Base-by-base conservation (phyloP, 2,797 vertebrate genomes). In the Catamblyrhynchus diadema region DNA sequence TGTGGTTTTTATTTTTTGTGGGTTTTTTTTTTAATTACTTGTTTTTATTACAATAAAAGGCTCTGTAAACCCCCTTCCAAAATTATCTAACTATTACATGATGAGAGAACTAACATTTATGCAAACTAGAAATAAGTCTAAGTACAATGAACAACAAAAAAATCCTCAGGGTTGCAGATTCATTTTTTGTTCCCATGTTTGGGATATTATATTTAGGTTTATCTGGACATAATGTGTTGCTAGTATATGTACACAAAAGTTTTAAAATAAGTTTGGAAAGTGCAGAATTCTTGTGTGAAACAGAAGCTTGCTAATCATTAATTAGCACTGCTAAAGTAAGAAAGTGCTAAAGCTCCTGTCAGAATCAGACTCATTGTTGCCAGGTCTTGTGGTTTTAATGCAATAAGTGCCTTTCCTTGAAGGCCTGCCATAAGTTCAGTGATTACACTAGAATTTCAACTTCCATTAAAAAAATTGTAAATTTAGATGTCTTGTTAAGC, bases 241-340 rank as follows among this genome's bases (percentile, higher is more conserved):
- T 60, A 54, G 33, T 62, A 48, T 23, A 69, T 17, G 54, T 24
- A 64, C 23, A 33, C 10, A 82, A 69, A 85, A 61, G 37, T n/a
- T 48, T 39, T 21, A 50, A 88, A 81, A n/a, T 75, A 81, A 42
- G 3, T 88, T 75, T 74, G 18, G 32, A 47, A 74, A 78, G 20
- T 35, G 44, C 13, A 88, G 42, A 28, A 77, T 33, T 53, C 21
- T 73, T 77, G 47, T 91, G 85, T 75, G 69, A 86, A 93, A 50
- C 47, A 88, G 70, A 81, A 86, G 14, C 48, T 85, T 61, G 44
- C 50, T 91, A 91, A 91, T 87, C 69, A 74, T 90, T 96, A 90
- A 90, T 94, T 95, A 93, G 39, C 65, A 74, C 35, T 53, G 20
- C 64, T 86, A 86, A 88, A 94, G n/a, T 81, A 67, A 88, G 72